Evolutionary conservation across 2,888 invertebrate genomes (phyloP), one percentile per base, ranked within the genome.

Genomic region (Cephalotes varians): DNA sequence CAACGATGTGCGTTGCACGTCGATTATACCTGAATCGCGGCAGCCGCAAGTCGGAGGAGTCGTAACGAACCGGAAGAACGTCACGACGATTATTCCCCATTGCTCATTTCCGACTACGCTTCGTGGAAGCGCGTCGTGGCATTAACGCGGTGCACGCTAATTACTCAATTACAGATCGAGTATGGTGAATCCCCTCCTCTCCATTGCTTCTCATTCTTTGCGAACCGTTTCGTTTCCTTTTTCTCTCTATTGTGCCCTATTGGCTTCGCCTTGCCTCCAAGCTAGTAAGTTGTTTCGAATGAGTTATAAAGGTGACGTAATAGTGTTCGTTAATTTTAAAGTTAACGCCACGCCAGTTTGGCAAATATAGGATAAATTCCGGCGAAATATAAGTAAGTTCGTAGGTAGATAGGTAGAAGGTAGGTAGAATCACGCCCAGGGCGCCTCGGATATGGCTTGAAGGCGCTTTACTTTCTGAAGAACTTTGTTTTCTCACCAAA

Each of bases 401-500:
- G 56, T 47, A 79, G 71, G 31, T 62, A 60, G n/a, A 10, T 40
- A 58, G 58, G 65, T 64, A 64, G 12, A 40, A 40, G 34, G 54
- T 77, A 67, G 31, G 31, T 77, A 31, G 21, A 79, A 79, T 79
- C 77, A 79, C 77, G 77, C 77, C 71, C 77, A 58, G 56, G 77
- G 77, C 77, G 56, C 71, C 77, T 71, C 44, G 71, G 31, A 71
- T 79, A 25, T 79, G 77, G 74, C 85, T 86, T 86, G 83, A 67
- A 87, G 87, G 90, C 89, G 86, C 88, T 90, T 88, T 87, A 90
- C 87, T 90, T 90, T 86, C 81, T 87, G 65, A 74, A 84, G 90
- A 90, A 90, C 90, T 90, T 90, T 90, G 90, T 90, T 90, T 90
- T 88, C 90, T 85, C 88, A 86, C 87, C 85, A 85, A 90, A 90